Evolutionary conservation across 2,113 vertebrate genomes (phyloP).

Genomic region (Neofelis nebulosa): DNA sequence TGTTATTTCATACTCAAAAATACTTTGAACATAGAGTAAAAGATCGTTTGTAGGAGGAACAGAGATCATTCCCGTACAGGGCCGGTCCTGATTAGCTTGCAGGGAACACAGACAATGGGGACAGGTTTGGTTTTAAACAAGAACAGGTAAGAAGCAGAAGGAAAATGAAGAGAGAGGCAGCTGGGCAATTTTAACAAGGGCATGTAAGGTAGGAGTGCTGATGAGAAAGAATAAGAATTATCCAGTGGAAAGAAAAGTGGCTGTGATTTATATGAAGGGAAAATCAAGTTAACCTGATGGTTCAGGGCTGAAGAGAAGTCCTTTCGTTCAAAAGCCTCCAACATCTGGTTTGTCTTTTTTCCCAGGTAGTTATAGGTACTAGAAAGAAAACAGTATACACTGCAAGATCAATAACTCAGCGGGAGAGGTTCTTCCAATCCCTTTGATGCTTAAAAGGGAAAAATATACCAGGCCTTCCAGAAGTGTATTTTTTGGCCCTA

Average conservation of each 20-base stretch:
- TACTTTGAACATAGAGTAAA: neutral
- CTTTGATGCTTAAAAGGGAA: neutral
- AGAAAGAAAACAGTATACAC: conserved; percentile 59
- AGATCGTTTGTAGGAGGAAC: neutral
- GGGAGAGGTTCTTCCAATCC: neutral
- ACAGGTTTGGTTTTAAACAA: neutral
- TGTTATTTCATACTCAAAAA: neutral
- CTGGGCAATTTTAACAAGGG: neutral
- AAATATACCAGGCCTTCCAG: neutral
- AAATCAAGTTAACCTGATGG: conserved; percentile 88
- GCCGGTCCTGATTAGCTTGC: neutral
- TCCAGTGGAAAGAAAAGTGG: neutral
- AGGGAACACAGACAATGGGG: neutral
- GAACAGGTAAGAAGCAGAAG: neutral
- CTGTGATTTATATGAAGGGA: neutral
- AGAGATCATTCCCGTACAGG: neutral
- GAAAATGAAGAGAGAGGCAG: neutral
- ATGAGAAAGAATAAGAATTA: neutral
- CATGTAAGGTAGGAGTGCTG: neutral
- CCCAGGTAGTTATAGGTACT: conserved; percentile 97
- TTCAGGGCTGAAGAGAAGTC: conserved; percentile 85
- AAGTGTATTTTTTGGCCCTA: neutral
- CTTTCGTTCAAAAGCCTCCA: conserved; percentile 88
- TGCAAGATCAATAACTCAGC: neutral
- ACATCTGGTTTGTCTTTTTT: conserved; percentile 84